Evolutionary conservation across 2,888 invertebrate genomes (phyloP).

Genomic region (Lamproptera curius): DNA sequence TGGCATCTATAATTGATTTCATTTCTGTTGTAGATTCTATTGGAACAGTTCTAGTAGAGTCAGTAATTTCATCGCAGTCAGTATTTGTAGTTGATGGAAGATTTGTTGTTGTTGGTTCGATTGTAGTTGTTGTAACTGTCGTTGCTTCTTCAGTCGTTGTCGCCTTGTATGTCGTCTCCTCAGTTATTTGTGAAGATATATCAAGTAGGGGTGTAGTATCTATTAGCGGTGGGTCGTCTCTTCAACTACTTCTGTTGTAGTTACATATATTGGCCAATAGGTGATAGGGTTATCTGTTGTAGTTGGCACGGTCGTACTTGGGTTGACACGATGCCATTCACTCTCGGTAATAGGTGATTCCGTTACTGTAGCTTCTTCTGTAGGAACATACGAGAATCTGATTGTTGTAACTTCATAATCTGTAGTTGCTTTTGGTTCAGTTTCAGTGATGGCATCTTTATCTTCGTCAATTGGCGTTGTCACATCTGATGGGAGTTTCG

Average conservation of each 20-base stretch:
- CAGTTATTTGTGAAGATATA: slow-evolving; percentile 51
- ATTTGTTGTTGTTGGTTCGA: slow-evolving; percentile 28
- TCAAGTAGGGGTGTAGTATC: slow-evolving; percentile 52
- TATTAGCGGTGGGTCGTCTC: slow-evolving; percentile 45
- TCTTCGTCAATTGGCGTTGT: slow-evolving; percentile 67
- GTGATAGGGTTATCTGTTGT: slow-evolving; percentile 52
- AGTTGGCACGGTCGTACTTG: slow-evolving; percentile 49
- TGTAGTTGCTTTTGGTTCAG: slow-evolving; percentile 37
- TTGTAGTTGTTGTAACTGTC: slow-evolving; percentile 27
- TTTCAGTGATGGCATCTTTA: slow-evolving; percentile 39
- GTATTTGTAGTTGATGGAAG: slow-evolving; percentile 26
- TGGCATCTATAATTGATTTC: slow-evolving; percentile 32
- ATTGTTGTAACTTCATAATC: slow-evolving; percentile 70
- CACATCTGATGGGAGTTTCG: slow-evolving; percentile 62
- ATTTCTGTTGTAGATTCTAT: slow-evolving; percentile 45
- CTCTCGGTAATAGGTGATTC: slow-evolving; percentile 37
- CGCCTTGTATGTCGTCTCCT: slow-evolving; percentile 36
- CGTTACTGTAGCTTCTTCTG: slow-evolving; percentile 41
- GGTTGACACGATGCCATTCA: slow-evolving; percentile 51
- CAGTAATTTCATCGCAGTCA: slow-evolving; percentile 23
- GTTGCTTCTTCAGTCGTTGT: slow-evolving; percentile 25
- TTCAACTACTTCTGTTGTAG: slow-evolving; percentile 45
- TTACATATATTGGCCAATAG: slow-evolving; percentile 59
- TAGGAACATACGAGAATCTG: slow-evolving; percentile 62
- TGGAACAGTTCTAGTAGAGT: slow-evolving; percentile 35